Conservation (phyloP, 2,797 vertebrate species). For the Typhlichthys subterraneus region DNA sequence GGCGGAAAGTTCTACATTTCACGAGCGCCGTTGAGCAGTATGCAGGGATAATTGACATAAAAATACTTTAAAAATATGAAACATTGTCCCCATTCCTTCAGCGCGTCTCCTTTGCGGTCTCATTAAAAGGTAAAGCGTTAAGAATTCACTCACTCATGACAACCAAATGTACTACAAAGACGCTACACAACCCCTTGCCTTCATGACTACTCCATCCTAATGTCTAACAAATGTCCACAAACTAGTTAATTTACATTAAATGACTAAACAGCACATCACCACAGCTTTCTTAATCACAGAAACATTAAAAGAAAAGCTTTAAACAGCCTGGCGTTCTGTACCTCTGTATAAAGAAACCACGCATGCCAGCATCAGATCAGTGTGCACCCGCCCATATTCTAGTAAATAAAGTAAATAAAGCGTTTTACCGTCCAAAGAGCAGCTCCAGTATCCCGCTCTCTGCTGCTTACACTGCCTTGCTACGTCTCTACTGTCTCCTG, state of each 20-base stretch:
- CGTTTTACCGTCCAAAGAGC: conserved; percentile 71
- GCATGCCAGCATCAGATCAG: not conserved
- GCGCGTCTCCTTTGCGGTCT: conserved; percentile 14
- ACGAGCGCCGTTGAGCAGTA: not conserved
- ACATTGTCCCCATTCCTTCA: not conserved
- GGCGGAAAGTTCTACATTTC: no score
- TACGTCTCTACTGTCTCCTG: conserved; percentile 17
- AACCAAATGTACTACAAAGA: conserved; percentile 55
- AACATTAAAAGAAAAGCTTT: no score
- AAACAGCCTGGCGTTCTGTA: no score
- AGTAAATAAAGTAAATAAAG: conserved; percentile 26
- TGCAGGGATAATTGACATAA: not conserved
- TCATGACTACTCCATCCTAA: conserved; percentile 31
- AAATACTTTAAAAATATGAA: no score
- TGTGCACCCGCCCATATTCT: not conserved
- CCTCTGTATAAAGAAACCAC: no score
- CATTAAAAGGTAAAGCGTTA: conserved; percentile 56
- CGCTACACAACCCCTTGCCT: conserved; percentile 46
- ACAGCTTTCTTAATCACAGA: no score
- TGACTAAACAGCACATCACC: no score
- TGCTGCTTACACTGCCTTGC: conserved; percentile 45
- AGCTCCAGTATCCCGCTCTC: conserved; percentile 60
- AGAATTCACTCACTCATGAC: conserved; percentile 34
- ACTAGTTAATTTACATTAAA: no score
- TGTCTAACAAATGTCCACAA: not conserved